These are phyloP conservation scores for Epinephelus fuscoguttatus DNA, from an alignment of 2,113 vertebrate genomes.

Conservation along the genomic window DNA sequence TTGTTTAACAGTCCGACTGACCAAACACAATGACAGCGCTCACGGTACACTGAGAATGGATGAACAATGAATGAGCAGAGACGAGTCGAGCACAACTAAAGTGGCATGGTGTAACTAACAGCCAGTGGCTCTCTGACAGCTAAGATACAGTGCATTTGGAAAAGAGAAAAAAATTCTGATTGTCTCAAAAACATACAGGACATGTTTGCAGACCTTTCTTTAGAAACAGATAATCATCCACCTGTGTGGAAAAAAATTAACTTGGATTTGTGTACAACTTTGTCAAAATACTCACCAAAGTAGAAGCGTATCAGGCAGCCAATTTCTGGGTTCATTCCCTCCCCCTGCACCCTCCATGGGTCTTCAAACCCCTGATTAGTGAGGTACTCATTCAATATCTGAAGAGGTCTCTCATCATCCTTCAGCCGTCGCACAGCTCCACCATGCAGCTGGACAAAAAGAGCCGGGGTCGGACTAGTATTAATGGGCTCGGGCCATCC, in stretches of 20 bases:
- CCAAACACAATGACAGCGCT: slow-evolving; percentile 71
- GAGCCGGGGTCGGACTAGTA: slow-evolving; percentile 71
- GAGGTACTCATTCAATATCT: slow-evolving; percentile 93
- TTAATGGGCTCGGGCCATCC: slow-evolving; percentile 52
- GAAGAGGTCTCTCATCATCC: slow-evolving; percentile 90
- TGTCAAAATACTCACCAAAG: slow-evolving; percentile 85
- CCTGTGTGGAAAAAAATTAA: background rate
- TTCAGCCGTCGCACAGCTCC: slow-evolving; percentile 89
- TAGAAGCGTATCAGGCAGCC: slow-evolving; percentile 94
- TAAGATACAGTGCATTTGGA: background rate
- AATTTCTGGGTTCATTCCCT: slow-evolving; percentile 92
- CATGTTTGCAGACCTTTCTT: background rate
- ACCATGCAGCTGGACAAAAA: slow-evolving; percentile 93
- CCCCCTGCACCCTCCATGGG: slow-evolving; percentile 91
- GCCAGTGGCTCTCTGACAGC: slow-evolving; percentile 1
- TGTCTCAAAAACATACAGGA: background rate
- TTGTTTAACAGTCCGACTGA: slow-evolving; percentile 68
- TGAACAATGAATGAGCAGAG: slow-evolving; percentile 61
- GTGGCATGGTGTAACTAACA: slow-evolving; percentile 14
- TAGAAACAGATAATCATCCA: background rate
- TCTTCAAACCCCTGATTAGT: slow-evolving; percentile 91
- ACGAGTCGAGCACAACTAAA: slow-evolving; percentile 37
- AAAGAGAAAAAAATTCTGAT: background rate
- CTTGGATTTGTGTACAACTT: background rate
- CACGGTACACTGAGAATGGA: slow-evolving; percentile 58